These are phyloP conservation scores for Heliconius melpomene DNA, from an alignment of 1,140 invertebrate genomes.

Conservation along the genomic window DNA sequence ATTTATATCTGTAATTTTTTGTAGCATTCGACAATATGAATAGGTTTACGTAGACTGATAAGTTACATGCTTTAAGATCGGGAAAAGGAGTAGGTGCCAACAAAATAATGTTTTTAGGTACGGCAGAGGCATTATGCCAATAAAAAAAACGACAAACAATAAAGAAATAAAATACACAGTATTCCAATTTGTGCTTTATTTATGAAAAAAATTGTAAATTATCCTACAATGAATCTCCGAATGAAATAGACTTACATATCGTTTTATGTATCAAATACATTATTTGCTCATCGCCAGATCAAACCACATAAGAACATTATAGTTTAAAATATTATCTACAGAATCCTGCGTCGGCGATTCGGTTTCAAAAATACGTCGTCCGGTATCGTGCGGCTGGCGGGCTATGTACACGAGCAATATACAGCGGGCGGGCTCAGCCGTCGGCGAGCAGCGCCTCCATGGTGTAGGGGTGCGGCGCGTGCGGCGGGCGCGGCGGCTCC, in stretches of 20 bases:
- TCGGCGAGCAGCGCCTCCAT: conserved; percentile 82
- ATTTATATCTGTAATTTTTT: too few species aligned
- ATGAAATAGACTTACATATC: conserved; percentile 82
- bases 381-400: conserved; percentile 46
- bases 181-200: conserved; percentile 82
- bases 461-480: conserved; percentile 81
- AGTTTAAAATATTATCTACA: conserved; percentile 81
- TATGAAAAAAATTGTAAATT: conserved; percentile 83
- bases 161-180: conserved; percentile 65
- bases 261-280: conserved; percentile 81
- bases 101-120: neutral
- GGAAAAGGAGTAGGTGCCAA: neutral
- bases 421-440: conserved; percentile 73
- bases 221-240: conserved; percentile 82
- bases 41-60: too few species aligned
- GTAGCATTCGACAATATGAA: too few species aligned
- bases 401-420: conserved; percentile 67
- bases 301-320: conserved; percentile 80
- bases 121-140: neutral
- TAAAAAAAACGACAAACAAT: neutral
- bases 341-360: conserved; percentile 77
- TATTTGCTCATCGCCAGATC: conserved; percentile 78
- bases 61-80: too few species aligned
- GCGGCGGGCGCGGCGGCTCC: conserved; percentile 69
- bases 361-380: conserved; percentile 78